Evolutionary conservation across 2,888 invertebrate species (phyloP).

Genomic region (Lithophane socia): DNA sequence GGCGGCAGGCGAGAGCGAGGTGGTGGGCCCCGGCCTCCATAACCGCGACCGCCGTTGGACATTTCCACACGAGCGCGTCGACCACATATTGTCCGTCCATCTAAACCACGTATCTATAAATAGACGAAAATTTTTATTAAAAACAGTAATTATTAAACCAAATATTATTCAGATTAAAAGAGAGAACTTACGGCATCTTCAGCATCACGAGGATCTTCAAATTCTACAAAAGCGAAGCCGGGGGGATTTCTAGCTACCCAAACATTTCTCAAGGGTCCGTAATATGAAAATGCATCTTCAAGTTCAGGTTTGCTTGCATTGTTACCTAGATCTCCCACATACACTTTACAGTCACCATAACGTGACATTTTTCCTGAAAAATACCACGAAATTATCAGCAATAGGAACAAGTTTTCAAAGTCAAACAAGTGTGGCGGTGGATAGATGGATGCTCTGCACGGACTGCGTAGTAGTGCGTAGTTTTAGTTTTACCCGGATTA

Average conservation of each 20-base stretch:
- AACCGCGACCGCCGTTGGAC: conserved; percentile 95
- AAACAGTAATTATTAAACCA: not conserved
- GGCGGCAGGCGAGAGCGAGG: conserved; percentile 92
- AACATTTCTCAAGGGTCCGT: conserved; percentile 97
- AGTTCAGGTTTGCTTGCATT: conserved; percentile 97
- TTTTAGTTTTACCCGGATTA: conserved; percentile 20
- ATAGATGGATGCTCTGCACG: conserved; percentile 1
- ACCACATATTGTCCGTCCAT: conserved; percentile 96
- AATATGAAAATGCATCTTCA: conserved; percentile 98
- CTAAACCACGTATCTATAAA: conserved; percentile 90
- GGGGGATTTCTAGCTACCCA: conserved; percentile 99
- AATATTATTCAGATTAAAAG: not conserved
- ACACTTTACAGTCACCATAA: conserved; percentile 97
- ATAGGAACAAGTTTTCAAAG: not conserved
- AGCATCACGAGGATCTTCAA: conserved; percentile 97
- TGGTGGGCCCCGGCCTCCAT: conserved; percentile 90
- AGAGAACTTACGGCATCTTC: conserved; percentile 94
- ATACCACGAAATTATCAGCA: conserved; percentile 19
- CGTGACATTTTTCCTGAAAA: conserved; percentile 91
- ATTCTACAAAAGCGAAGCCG: conserved; percentile 98
- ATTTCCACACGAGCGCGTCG: conserved; percentile 97
- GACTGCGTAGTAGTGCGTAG: conserved; percentile 41
- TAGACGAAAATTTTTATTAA: conserved; percentile 16
- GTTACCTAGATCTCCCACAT: conserved; percentile 98
- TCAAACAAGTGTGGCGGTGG: conserved; percentile 34